A percentile compares a stretch with the other conserved stretches of the same genome.
Evolutionary conservation across 1,140 invertebrate species (phyloP).

Genomic region (Microplitis mediator): DNA sequence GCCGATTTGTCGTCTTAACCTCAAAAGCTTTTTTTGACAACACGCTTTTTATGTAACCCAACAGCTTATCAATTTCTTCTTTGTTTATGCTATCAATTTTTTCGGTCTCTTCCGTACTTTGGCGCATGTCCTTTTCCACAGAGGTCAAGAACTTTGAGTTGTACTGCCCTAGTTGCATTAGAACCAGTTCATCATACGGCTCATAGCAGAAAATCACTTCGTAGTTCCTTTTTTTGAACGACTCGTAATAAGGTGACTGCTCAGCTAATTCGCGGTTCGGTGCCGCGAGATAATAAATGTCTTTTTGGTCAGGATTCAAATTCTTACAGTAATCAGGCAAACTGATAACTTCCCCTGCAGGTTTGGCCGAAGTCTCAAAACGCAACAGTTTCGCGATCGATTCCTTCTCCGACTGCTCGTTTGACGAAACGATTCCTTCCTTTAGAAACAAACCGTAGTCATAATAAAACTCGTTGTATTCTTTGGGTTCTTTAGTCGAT

Average conservation of each 20-base stretch:
- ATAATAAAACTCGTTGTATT: conserved; percentile 86
- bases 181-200: conserved; percentile 92
- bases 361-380: conserved; percentile 87
- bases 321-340: conserved; percentile 81
- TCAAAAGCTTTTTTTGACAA: conserved; percentile 80
- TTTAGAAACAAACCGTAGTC: conserved; percentile 94
- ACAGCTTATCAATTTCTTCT: conserved; percentile 76
- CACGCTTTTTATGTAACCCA: conserved; percentile 76
- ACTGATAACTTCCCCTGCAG: conserved; percentile 77
- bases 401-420: conserved; percentile 85
- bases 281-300: conserved; percentile 92
- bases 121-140: conserved; percentile 92
- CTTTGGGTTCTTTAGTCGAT: conserved; percentile 81
- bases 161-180: conserved; percentile 88
- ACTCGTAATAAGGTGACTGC: conserved; percentile 93
- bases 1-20: conserved; percentile 80
- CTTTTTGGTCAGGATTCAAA: conserved; percentile 79
- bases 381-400: conserved; percentile 88
- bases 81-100: conserved; percentile 72
- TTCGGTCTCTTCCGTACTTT: conserved; percentile 67
- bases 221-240: conserved; percentile 82
- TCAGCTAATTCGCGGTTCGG: conserved; percentile 91
- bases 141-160: conserved; percentile 81
- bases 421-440: conserved; percentile 89
- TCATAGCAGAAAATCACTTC: conserved; percentile 97